Base-by-base conservation (phyloP, 2,797 vertebrate species). In the Macropodus opercularis region DNA sequence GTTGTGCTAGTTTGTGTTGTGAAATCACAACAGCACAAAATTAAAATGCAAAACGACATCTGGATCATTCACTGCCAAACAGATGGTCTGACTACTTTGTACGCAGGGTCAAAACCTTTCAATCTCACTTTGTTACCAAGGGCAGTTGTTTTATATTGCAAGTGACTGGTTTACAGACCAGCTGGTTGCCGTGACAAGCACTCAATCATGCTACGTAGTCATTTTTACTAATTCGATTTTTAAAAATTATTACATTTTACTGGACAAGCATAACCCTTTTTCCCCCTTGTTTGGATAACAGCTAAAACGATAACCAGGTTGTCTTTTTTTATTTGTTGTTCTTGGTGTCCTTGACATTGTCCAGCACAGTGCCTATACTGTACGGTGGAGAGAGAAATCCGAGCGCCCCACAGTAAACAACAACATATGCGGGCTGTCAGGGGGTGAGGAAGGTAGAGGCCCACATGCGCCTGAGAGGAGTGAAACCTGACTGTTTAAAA, bases 351-450 rank as follows among this genome's bases (percentile, higher is more conserved):
- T 82, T 80, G 74, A 83, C 69, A 69, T 87, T 73, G 77, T 87
- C 75, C 84, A 80, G 81, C 81, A 77, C 80, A 80, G 87, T 90
- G 85, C 85, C 88, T 91, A 77, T 77, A 81, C 76, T 81, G 62
- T 76, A 77, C 27, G 63, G 66, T 57, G 70, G 78, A 72, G 78
- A 73, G 49, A 77, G 56, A 74, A 69, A 68, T 69, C 43, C 48
- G 60, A 88, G 75, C 84, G 87, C 87, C 87, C 85, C 85, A 72
- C 82, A 69, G n/a, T 46, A 67, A 72, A 75, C 68, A 72, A 70
- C 79, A 67, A 66, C 57, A 51, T 77, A 63, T 27, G 50, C 70
- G 77, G 78, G 81, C 77, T 79, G 72, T 81, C 56, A 32, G 77
- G 80, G 79, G 82, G 84, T 79, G 86, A 85, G 75, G 35, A 40